Base-by-base conservation (phyloP, 1,140 invertebrate species). In the Phocides pigmalion region DNA sequence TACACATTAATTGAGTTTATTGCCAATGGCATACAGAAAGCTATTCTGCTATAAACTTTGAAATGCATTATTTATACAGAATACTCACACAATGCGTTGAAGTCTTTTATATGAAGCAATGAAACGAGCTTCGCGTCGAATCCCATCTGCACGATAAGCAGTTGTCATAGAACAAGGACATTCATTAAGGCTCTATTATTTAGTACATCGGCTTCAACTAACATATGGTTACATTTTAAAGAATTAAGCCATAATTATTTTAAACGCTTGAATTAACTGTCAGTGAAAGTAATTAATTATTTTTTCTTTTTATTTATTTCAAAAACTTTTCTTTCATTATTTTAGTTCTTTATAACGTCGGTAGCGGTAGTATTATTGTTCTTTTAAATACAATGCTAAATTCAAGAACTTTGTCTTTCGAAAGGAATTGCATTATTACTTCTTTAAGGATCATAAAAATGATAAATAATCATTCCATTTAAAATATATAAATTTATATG, bases 21-120 rank as follows among this genome's bases (percentile, higher is more conserved):
- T 32, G 25, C 25, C 47, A 8, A 32, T 50, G 47, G 16, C 22
- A 32, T 17, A 50, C 28, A 17, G 47, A 50, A 35, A 32, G 25
- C 47, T 50, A 16, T 11, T 50, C 47, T 50, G 28, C 25, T 50
- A 50, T 50, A 50, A 50, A 50, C 20, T 35, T 50, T 32, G 15
- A 50, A 50, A 50, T 50, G 47, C 47, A 32, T 50, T 50, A 50
- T 50, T 50, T 50, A 50, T 50, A 32, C 25, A 50, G 47, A 50
- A 25, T 32, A 50, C 47, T 32, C 47, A 32, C 47, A 37, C 28
- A 51, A 51, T 19, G 49, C 49, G 49, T 51, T 51, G 49, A 51
- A 51, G 49, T 50, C 47, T 50, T 50, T 50, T 35, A 50, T 50
- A 50, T 50, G 25, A 50, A 50, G 47, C 46, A 49, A 49, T 49